A percentile compares a stretch with the other conserved stretches of the same genome.
Conservation (phyloP, 2,113 vertebrate genomes). For the Proteles cristata region DNA sequence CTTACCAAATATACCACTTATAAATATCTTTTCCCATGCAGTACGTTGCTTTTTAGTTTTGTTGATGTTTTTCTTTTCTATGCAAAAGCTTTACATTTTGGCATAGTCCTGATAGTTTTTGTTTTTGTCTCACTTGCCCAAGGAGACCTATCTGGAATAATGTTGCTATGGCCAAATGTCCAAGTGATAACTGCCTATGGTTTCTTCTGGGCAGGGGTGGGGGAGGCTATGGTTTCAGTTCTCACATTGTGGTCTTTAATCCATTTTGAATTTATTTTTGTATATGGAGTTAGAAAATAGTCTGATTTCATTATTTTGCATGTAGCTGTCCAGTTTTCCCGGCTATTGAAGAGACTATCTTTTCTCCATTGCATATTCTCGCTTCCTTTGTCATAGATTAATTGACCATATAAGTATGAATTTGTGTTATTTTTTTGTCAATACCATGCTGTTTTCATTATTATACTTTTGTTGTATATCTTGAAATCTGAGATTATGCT, state of each 20-base stretch:
- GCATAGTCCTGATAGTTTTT: not conserved
- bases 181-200: not conserved
- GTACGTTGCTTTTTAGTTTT: not conserved
- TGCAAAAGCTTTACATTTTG: not conserved
- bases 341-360: not conserved
- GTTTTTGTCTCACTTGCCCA: not conserved
- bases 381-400: not conserved
- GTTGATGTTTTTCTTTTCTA: not conserved
- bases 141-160: not conserved
- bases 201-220: not conserved
- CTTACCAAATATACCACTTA: not conserved
- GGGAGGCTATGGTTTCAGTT: not conserved
- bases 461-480: not conserved
- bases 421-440: not conserved
- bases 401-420: not conserved
- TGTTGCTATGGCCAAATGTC: not conserved
- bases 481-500: not conserved
- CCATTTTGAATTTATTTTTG: not conserved
- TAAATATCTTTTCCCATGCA: not conserved
- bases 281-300: not conserved
- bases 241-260: not conserved
- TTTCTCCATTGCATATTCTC: not conserved
- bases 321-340: not conserved
- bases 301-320: not conserved
- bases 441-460: not conserved